Evolutionary conservation across 1,140 invertebrate genomes (phyloP), one percentile per base, ranked within the genome.

Genomic region (Subanguina moxae): DNA sequence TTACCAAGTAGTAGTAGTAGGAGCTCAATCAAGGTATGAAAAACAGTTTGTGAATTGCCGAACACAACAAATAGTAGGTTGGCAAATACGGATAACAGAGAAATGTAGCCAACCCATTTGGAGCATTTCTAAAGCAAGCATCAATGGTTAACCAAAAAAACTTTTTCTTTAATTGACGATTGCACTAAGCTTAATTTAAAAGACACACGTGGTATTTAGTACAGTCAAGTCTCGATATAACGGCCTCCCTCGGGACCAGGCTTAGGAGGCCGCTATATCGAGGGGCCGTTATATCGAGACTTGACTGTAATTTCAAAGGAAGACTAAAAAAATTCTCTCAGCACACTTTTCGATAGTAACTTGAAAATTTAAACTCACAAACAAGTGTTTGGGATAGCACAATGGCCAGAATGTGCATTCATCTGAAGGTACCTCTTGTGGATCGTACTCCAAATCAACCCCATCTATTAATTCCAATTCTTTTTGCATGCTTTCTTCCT

Each of bases 21-120:
- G 1, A 67, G 42, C 5, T 70, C 68, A 11, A 71, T 13, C 8
- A 59, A 67, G 1, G 27, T 28, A n/a, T 46, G 1, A 5, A 46
- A 28, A 7, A 56, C 23, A 48, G 45, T 30, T 17, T 15, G 23
- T 30, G 52, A 52, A 61, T 25, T 25, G 30, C 7, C 25, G 21
- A 57, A 65, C 27, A 42, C 25, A 25, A 46, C 25, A 30, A 68
- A 45, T 17, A 68, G 17, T n/a, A 68, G 3, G 15, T 45, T 28
- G n/a, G 28, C 57, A 38, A 68, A 1, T 30, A 68, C 1, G 11
- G 59, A 32, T 15, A 32, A 58, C 0, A 45, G 11, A 1, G 25
- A 27, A 9, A 19, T 52, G 48, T 52, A 52, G 48, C 48, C 48
- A 1, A 52, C 48, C 48, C n/a, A 52, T 52, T 25, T 19, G 17